These are phyloP conservation scores for Theropithecus gelada DNA, from an alignment of 2,113 vertebrate species.

Conservation along the genomic window DNA sequence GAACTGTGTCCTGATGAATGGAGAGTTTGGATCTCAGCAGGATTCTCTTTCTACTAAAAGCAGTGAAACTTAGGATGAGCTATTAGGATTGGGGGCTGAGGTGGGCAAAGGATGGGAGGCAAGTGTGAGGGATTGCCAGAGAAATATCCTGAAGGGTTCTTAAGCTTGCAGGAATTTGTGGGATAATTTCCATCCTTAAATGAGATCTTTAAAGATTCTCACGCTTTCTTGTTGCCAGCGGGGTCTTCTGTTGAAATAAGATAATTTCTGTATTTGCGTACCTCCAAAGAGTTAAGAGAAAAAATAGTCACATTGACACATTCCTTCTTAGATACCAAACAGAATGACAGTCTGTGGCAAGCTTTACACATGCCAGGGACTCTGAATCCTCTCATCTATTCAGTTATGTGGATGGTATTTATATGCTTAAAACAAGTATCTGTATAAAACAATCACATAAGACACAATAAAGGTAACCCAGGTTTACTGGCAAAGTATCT, in stretches of 20 bases:
- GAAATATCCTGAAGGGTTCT: constrained; percentile 13
- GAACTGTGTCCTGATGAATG: neutral
- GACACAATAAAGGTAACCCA: neutral
- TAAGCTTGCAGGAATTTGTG: constrained; percentile 53
- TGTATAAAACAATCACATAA: neutral
- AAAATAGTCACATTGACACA: neutral
- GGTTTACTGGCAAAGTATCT: neutral
- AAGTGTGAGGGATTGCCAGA: neutral
- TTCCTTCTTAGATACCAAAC: neutral
- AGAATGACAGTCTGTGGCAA: neutral
- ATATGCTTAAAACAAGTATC: neutral
- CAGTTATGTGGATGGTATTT: neutral
- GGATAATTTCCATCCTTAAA: constrained; percentile 70
- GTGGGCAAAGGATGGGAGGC: neutral
- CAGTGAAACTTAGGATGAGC: neutral
- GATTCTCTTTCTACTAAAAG: constrained; percentile 19
- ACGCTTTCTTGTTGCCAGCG: constrained; percentile 71
- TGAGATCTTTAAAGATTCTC: constrained; percentile 78
- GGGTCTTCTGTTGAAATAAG: constrained; percentile 68
- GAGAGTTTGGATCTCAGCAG: constrained; percentile 19
- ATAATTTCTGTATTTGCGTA: constrained; percentile 50
- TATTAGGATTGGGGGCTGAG: neutral
- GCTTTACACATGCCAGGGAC: neutral
- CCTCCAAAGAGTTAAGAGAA: neutral
- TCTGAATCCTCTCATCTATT: neutral